These are phyloP conservation scores for Clusia tigrina DNA, from an alignment of 2,888 invertebrate genomes.

Conservation along the genomic window DNA sequence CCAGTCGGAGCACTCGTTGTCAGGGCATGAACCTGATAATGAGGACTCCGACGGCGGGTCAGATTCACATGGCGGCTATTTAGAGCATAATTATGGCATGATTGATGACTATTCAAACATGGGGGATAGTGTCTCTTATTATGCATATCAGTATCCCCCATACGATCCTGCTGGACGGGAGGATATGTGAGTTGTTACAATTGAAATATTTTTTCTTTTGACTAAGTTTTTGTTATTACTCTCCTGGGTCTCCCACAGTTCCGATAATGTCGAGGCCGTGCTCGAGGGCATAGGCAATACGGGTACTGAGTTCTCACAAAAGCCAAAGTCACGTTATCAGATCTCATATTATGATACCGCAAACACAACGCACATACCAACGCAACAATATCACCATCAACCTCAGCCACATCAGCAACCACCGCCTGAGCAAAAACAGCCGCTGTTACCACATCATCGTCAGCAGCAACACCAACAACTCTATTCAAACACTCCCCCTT, in stretches of 20 bases:
- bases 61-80: constrained; percentile 70
- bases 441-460: constrained; percentile 40
- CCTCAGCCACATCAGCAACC: constrained; percentile 27
- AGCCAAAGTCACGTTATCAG: constrained; percentile 52
- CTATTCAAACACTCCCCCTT: constrained; percentile 55
- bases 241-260: constrained; percentile 51
- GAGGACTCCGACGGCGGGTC: constrained; percentile 77
- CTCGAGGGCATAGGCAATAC: constrained; percentile 59
- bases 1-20: constrained; percentile 71
- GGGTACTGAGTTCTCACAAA: constrained; percentile 42
- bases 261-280: constrained; percentile 64
- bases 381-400: constrained; percentile 22
- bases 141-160: constrained; percentile 69
- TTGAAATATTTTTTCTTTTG: not conserved
- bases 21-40: constrained; percentile 79
- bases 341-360: constrained; percentile 54
- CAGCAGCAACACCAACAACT: constrained; percentile 45
- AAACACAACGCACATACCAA: constrained; percentile 38
- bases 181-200: constrained; percentile 55
- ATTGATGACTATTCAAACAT: constrained; percentile 61
- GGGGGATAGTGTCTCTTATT: constrained; percentile 70
- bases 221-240: not conserved
- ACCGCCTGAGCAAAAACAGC: constrained; percentile 39
- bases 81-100: constrained; percentile 69
- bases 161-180: constrained; percentile 68